A percentile compares a stretch with the other conserved stretches of the same genome.
Evolutionary conservation across 1,140 invertebrate genomes (phyloP).

Genomic region (Cyclina sinensis): DNA sequence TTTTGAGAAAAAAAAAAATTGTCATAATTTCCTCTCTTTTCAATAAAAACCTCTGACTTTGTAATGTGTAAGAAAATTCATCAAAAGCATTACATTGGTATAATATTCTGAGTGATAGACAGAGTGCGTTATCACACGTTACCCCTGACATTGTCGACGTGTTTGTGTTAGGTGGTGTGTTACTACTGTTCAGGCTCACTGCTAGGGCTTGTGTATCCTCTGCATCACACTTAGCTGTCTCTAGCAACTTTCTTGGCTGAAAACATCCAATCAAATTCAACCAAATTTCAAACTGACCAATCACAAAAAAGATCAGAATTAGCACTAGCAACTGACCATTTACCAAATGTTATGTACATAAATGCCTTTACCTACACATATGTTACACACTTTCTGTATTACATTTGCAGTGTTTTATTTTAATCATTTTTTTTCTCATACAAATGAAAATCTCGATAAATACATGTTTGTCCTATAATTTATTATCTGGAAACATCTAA

Average conservation of each 20-base stretch:
- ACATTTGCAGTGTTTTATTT: too few species aligned
- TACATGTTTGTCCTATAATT: too few species aligned
- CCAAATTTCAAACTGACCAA: conserved; percentile 5
- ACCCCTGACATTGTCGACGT: conserved; percentile 57
- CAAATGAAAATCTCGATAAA: too few species aligned
- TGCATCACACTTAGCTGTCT: conserved; percentile 64
- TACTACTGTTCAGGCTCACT: conserved; percentile 62
- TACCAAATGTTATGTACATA: not conserved
- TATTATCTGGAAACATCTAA: too few species aligned
- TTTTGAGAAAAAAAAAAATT: too few species aligned
- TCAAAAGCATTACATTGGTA: not conserved
- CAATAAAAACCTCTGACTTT: too few species aligned
- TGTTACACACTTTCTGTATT: too few species aligned
- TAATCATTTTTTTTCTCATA: too few species aligned
- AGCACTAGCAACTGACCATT: not conserved
- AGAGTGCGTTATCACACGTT: conserved; percentile 60
- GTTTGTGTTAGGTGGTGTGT: conserved; percentile 34
- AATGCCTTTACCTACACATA: too few species aligned
- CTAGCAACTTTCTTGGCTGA: conserved; percentile 61
- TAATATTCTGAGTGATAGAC: conserved; percentile 43
- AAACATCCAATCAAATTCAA: conserved; percentile 47
- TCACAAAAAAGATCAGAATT: not conserved
- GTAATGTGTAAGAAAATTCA: not conserved
- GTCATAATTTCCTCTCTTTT: too few species aligned
- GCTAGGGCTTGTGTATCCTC: conserved; percentile 66